Conservation (phyloP, 2,113 vertebrate genomes). For the Apodemus speciosus region DNA sequence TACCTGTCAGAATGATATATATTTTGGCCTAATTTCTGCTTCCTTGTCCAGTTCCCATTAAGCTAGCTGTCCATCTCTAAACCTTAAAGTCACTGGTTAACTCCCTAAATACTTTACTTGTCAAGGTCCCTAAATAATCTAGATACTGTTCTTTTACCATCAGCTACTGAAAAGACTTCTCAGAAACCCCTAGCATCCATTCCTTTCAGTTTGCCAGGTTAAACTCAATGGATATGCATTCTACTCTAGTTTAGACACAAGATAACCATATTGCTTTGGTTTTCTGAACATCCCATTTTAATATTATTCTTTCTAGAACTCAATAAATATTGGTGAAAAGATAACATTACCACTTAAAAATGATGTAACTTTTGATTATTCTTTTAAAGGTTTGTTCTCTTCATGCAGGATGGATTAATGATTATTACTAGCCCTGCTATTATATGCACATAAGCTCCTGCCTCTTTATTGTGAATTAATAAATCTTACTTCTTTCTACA, state of each 20-base stretch:
- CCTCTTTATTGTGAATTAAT: conserved; percentile 50
- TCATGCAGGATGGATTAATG: conserved; percentile 26
- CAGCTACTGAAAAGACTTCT: not conserved
- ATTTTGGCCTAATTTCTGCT: not conserved
- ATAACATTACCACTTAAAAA: not conserved
- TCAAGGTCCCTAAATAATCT: not conserved
- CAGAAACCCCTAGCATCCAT: not conserved
- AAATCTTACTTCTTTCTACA: conserved; percentile 48
- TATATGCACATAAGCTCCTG: not conserved
- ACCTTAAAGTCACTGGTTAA: not conserved
- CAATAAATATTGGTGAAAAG: conserved; percentile 37
- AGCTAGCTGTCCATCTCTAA: not conserved
- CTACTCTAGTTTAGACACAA: not conserved
- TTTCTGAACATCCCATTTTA: not conserved
- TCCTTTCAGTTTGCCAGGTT: not conserved
- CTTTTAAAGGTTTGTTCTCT: conserved; percentile 17
- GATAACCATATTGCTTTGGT: not conserved
- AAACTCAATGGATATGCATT: not conserved
- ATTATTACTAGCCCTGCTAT: not conserved
- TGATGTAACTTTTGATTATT: not conserved
- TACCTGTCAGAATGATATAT: not conserved
- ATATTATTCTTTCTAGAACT: conserved; percentile 2
- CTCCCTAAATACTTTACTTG: not conserved
- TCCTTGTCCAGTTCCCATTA: not conserved
- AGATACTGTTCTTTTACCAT: not conserved